These are phyloP conservation scores for Pogoniulus pusillus DNA, from an alignment of 2,797 vertebrate genomes.

Conservation along the genomic window DNA sequence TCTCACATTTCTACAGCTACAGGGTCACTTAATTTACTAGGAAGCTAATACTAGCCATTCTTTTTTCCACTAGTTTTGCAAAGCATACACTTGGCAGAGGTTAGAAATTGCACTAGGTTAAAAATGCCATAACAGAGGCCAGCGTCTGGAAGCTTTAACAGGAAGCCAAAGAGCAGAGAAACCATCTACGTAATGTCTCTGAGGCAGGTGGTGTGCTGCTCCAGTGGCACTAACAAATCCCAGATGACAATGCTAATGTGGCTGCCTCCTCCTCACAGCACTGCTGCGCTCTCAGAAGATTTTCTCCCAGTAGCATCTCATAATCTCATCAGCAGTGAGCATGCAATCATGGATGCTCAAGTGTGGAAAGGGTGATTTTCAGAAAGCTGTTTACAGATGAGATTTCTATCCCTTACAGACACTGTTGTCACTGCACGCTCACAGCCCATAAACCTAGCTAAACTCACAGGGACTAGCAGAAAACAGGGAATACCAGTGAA, in stretches of 20 bases:
- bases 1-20: neutral
- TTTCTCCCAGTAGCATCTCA: neutral
- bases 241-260: no score
- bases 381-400: neutral
- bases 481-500: neutral
- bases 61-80: neutral
- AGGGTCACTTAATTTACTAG: neutral
- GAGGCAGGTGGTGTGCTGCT: neutral
- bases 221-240: neutral
- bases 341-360: neutral
- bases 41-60: neutral
- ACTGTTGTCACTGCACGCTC: neutral
- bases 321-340: neutral
- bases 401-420: neutral
- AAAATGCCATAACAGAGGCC: neutral
- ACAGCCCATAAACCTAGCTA: neutral
- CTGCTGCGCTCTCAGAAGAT: neutral
- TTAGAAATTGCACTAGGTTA: neutral
- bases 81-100: neutral
- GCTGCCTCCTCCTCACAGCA: neutral
- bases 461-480: neutral
- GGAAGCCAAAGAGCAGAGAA: neutral
- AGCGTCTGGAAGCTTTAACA: neutral
- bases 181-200: accelerated
- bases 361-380: neutral